Percentiles rank a stretch among this genome's conserved stretches.
These are phyloP conservation scores for Mystacides longicornis DNA, from an alignment of 2,888 invertebrate genomes.

Conservation along the genomic window DNA sequence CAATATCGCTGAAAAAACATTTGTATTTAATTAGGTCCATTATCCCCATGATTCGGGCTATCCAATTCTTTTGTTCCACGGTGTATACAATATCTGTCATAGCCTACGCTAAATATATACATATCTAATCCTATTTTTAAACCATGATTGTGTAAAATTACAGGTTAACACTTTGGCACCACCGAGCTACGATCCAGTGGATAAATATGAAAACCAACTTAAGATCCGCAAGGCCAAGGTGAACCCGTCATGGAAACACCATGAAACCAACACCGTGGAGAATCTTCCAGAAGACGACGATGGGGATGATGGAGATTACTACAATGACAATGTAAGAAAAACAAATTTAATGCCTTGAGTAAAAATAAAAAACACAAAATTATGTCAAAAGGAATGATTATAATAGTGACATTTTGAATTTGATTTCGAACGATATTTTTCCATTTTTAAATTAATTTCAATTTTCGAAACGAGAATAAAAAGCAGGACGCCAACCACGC, in stretches of 20 bases:
- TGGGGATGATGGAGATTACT: slow-evolving; percentile 30
- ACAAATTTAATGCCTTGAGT: too few species aligned
- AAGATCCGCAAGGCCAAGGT: slow-evolving; percentile 26
- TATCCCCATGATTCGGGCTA: too few species aligned
- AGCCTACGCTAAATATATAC: too few species aligned
- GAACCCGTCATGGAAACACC: slow-evolving; percentile 27
- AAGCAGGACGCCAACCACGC: background rate
- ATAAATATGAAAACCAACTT: slow-evolving; percentile 33
- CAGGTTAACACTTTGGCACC: slow-evolving; percentile 35
- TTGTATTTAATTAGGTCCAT: too few species aligned
- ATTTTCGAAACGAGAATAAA: background rate
- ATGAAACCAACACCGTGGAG: slow-evolving; percentile 29
- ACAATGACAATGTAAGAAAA: slow-evolving; percentile 21
- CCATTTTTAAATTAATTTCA: background rate
- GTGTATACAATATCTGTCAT: too few species aligned
- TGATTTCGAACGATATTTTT: background rate
- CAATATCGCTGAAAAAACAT: too few species aligned
- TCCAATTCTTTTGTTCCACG: too few species aligned
- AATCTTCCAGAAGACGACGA: slow-evolving; percentile 30
- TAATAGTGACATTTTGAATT: too few species aligned
- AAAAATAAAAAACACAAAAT: too few species aligned
- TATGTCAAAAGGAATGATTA: too few species aligned
- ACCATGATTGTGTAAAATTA: slow-evolving; percentile 18
- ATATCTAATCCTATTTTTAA: too few species aligned
- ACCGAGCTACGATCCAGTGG: slow-evolving; percentile 36